Evolutionary conservation across 2,888 invertebrate genomes (phyloP), one percentile per base, ranked within the genome.

Genomic region (Palloptera scutellata): DNA sequence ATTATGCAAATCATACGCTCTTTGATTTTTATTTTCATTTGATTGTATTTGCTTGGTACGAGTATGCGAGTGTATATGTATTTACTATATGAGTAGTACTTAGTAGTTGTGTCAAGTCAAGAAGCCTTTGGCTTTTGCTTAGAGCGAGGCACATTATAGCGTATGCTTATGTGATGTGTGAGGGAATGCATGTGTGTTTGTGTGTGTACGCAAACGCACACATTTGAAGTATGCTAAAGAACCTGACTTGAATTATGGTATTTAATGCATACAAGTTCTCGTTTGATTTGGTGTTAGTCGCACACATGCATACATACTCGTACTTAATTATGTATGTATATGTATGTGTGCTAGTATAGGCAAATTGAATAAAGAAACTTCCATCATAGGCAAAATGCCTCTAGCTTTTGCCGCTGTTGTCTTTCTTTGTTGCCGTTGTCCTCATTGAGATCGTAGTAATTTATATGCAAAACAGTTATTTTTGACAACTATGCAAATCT

Each of bases 1-100:
- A 78, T 80, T 79, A 79, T 78, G 78, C 78, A 80, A 78, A 79
- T 79, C 78, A 75, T 74, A 79, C 74, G 68, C 70, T 66, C 70
- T 71, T 72, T 74, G 73, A 72, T 70, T 72, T 30, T 70, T 69
- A 69, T 59, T 69, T 68, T 70, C 71, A 73, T 71, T 30, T 48
- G 5, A 10, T 48, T 48, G 13, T 15, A 48, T 48, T 48, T 48
- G 48, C 11, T 48, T 10, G 6, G 30, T 30, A 30, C 6, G 30
- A 30, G 30, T 30, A 30, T 30, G 30, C n/a, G n/a, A n/a, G n/a
- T 30, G 30, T 30, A 30, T 4, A 30, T 30, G 30, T 30, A 30
- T 30, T 5, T 11, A 8, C 48, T 48, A 15, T 15, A n/a, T 48
- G 48, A n/a, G 13, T 13, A 15, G 48, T 48, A 48, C 11, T 52